Base-by-base conservation (phyloP, 2,888 invertebrate genomes). In the Rapana venosa region DNA sequence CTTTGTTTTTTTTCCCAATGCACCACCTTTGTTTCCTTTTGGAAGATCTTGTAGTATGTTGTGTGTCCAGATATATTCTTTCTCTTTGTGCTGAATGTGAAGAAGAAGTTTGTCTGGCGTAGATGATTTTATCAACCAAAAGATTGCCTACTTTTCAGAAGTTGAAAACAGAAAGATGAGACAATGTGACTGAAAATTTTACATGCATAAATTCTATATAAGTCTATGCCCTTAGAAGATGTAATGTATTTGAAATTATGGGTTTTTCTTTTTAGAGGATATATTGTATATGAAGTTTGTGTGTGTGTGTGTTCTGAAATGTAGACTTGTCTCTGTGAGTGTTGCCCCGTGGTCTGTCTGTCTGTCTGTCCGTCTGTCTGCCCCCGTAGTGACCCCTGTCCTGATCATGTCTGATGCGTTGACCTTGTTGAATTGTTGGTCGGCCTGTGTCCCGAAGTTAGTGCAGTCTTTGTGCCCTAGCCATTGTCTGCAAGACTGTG, bases 371-470 rank as follows among this genome's bases (percentile, higher is more conserved):
- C 58, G 15, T 15, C 58, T 58, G 11, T 8, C 11, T 58, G 58
- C 11, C 22, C 22, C 20, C 47, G 4, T 47, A 47, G 26, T 66
- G 66, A 1, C 66, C 26, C 26, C 66, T 66, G 66, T 66, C 66
- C 66, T 66, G 20, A 17, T 35, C 35, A 15, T 11, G 81, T 81
- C 35, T 81, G 81, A 17, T 81, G 35, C 17, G 30, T 32, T 81
- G 81, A 32, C 81, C 35, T 81, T 81, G 81, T 81, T 81, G 81
- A 17, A 11, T 81, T 81, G 81, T 81, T 81, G 81, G 35, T 17
- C 32, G 35, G 81, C 81, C 32, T 47, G 47, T 61, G 61, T 1
- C 22, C 22, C 20, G 13, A 22, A 22, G 61, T 4, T 15, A 13
- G 61, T 22, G n/a, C 74, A 2, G 8, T 26, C 11, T 74, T 11